Base-by-base conservation (phyloP, 2,797 vertebrate species). In the Tympanoctomys barrerae region DNA sequence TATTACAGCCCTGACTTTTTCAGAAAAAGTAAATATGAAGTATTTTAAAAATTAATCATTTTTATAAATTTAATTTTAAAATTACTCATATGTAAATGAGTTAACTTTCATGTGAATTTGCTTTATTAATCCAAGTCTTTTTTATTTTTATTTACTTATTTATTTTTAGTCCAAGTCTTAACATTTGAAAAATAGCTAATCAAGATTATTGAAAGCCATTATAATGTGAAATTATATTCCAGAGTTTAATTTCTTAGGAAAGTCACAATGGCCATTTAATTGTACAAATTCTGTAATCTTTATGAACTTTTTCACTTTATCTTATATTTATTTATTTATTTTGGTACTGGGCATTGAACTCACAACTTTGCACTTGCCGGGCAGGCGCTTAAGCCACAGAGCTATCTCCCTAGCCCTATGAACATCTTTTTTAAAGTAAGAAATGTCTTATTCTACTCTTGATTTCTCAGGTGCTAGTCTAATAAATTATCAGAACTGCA, bases 1-100 rank as follows among this genome's bases (percentile, higher is more conserved):
- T 78, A 62, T 83, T 79, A 91, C 88, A 79, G 94, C 64, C 2
- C 2, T 84, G 77, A 49, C 73, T 83, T 82, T 79, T n/a, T 59
- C 19, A 83, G 46, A 70, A 87, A 68, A 89, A 83, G n/a, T 87
- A 39, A 33, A 96, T 26, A 39, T 87, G 18, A 94, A 83, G 2
- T 94, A 66, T 78, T 75, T 86, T n/a, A 62, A 91, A 70, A 66
- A 26, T 9, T 75, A 75, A 46, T 26, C 36, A 71, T 14, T 75
- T 71, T 71, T 42, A 75, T 46, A 12, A 75, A 75, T 28, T 46
- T 75, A 75, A 42, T 73, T 73, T 26, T 42, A 75, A 75, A 46
- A 75, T 75, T 46, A 42, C 13, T 75, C 24, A 75, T 46, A 28
- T 75, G 24, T 26, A 14, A 22, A 21, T 8, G n/a, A 75, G 24